Evolutionary conservation across 2,888 invertebrate species (phyloP).

Genomic region (Troides aeacus): DNA sequence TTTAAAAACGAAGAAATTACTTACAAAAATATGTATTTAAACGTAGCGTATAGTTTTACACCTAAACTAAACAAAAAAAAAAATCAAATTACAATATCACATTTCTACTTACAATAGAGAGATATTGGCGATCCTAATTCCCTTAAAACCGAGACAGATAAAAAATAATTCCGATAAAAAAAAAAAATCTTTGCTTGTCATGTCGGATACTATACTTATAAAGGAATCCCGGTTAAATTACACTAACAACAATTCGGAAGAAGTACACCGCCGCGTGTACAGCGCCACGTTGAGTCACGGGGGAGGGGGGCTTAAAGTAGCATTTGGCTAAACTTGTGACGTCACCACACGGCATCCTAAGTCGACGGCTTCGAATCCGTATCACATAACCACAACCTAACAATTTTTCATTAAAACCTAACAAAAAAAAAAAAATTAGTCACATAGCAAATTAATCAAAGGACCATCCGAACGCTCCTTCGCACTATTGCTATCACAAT

Average conservation of each 20-base stretch:
- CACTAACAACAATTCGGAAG: conserved; percentile 68
- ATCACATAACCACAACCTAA: conserved; percentile 74
- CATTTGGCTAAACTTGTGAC: conserved; percentile 68
- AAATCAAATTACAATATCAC: conserved; percentile 80
- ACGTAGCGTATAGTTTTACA: conserved; percentile 72
- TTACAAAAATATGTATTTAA: conserved; percentile 77
- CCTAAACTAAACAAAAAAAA: conserved; percentile 56
- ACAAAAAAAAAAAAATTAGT: conserved; percentile 33
- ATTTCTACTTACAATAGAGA: conserved; percentile 80
- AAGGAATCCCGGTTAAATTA: conserved; percentile 53
- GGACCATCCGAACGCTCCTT: conserved; percentile 66
- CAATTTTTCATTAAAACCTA: conserved; percentile 47
- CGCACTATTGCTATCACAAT: conserved; percentile 68
- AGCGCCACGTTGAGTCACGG: not conserved
- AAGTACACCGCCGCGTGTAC: conserved; percentile 62
- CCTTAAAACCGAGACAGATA: conserved; percentile 51
- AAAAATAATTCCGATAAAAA: conserved; percentile 50
- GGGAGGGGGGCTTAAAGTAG: conserved; percentile 34
- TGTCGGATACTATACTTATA: conserved; percentile 57
- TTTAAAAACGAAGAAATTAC: conserved; percentile 66
- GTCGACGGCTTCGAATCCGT: conserved; percentile 45
- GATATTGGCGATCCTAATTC: conserved; percentile 71
- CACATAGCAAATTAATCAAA: conserved; percentile 56
- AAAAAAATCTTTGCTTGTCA: conserved; percentile 61
- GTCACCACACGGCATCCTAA: conserved; percentile 40